These are phyloP conservation scores for Pseudopipra pipra DNA, from an alignment of 2,113 vertebrate species.

Conservation along the genomic window DNA sequence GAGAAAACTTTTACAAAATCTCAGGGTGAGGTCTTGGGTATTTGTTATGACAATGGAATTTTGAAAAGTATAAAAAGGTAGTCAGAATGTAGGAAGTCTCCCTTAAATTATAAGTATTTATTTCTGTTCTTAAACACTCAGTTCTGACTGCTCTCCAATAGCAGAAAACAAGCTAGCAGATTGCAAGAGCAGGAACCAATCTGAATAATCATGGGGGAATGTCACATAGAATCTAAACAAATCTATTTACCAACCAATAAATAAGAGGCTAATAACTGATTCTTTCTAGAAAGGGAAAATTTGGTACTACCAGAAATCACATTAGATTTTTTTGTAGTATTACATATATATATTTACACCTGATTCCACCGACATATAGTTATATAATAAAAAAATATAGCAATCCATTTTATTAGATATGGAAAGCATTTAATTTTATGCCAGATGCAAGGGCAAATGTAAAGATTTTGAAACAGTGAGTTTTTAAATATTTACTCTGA, in stretches of 20 bases:
- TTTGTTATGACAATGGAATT: conserved; percentile 2
- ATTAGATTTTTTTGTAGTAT: neutral
- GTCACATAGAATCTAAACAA: neutral
- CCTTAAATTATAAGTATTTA: conserved; percentile 15
- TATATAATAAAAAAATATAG: neutral
- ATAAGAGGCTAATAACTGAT: neutral
- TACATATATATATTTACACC: neutral
- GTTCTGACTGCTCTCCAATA: neutral
- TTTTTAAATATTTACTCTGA: neutral
- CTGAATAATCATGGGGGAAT: neutral
- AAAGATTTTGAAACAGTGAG: neutral
- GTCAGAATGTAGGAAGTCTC: conserved; percentile 10
- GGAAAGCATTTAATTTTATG: neutral
- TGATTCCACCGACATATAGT: neutral
- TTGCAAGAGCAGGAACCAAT: neutral
- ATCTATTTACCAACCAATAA: neutral
- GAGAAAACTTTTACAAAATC: neutral
- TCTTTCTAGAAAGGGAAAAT: conserved; percentile 23
- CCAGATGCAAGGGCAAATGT: neutral
- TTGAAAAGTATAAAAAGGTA: conserved; percentile 26
- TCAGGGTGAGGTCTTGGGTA: neutral
- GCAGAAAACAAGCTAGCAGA: neutral
- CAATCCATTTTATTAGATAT: neutral
- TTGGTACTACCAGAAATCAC: neutral
- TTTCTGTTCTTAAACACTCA: neutral